Conservation (phyloP, 2,113 vertebrate species). For the Gavia stellata region DNA sequence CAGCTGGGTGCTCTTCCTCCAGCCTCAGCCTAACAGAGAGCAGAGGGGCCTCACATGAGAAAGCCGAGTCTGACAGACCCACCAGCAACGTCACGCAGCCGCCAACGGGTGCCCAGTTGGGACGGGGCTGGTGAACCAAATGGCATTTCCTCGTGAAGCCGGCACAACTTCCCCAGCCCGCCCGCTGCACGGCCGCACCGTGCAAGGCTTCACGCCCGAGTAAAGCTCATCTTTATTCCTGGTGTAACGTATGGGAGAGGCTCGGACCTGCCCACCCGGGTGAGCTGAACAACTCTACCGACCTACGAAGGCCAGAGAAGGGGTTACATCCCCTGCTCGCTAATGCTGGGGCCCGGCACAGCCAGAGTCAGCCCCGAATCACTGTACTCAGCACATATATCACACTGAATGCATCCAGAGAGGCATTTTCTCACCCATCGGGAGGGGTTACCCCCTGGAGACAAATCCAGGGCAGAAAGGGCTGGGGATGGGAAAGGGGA, state of each 20-base stretch:
- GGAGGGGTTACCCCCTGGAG: background rate
- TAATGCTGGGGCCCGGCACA: background rate
- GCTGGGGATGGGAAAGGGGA: background rate
- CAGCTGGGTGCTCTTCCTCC: background rate
- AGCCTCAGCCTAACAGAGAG: background rate
- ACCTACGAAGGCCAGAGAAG: background rate
- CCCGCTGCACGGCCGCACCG: fast-evolving
- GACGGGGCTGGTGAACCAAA: background rate
- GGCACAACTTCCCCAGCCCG: fast-evolving
- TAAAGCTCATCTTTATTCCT: background rate
- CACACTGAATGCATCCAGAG: background rate
- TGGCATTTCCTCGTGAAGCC: fast-evolving
- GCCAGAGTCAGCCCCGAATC: background rate
- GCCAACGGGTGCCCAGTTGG: background rate
- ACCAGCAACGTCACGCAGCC: background rate
- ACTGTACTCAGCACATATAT: fast-evolving
- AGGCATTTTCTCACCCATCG: background rate
- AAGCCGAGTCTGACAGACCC: background rate
- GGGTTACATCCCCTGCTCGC: background rate
- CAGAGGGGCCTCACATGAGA: background rate
- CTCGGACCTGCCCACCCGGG: background rate
- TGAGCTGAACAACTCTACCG: background rate
- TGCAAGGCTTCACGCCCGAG: fast-evolving
- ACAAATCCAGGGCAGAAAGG: background rate
- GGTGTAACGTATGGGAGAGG: fast-evolving